Evolutionary conservation across 2,797 vertebrate genomes (phyloP), one percentile per base, ranked within the genome.

Genomic region (Acrocephalus scirpaceus): DNA sequence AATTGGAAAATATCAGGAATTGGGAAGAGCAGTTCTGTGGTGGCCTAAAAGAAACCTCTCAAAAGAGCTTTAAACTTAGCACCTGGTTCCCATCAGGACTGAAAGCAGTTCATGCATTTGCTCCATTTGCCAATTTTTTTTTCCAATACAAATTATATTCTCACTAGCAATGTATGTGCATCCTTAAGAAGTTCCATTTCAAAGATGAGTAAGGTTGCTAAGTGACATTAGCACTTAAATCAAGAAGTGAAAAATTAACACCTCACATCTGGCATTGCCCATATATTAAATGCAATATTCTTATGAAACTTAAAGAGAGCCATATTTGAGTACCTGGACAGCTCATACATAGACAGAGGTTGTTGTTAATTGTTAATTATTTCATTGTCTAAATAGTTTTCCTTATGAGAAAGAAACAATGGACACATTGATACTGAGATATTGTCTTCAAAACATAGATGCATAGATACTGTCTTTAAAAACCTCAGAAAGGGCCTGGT

Each of bases 221-320:
- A 83, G 80, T 94, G 83, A 92, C 67, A 90, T 92, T 80, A 92
- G 22, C 0, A 0, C 51, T 84, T 86, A 91, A 90, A 90, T 83
- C 75, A 86, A 92, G 76, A 95, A 90, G 81, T 34, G 38, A 88
- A 95, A 90, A 93, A 91, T 75, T 86, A 88, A 60, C 70, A 90
- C n/a, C 6, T 94, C 86, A 95, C 83, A 94, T 93, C 92, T 93
- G 83, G 86, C 76, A 84, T 64, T 78, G 88, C 62, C 86, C 58
- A 93, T 47, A 60, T 65, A 90, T 42, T 86, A 90, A 91, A 86
- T 22, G 12, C 20, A 75, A 58, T 67, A 65, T 84, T 65, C 53
- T 65, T 58, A 61, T n/a, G 40, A 81, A 91, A 86, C n/a, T 54
- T 53, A 64, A 77, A 87, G 29, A 60, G 92, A 87, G 26, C 5